Evolutionary conservation across 2,888 invertebrate species (phyloP).

Genomic region (Volucella zonaria): DNA sequence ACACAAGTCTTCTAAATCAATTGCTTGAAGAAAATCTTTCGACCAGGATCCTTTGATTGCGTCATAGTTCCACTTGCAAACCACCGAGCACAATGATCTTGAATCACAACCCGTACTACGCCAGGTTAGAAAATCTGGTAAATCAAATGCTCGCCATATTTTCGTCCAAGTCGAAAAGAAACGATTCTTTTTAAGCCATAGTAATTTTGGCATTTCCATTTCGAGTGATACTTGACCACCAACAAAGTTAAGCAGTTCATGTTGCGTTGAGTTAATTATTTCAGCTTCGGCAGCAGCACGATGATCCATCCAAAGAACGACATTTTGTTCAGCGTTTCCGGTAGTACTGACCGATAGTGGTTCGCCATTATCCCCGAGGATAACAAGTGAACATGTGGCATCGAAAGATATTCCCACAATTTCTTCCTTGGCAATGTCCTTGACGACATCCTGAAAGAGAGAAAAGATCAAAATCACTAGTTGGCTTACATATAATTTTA

Average conservation of each 20-base stretch:
- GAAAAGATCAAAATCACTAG: not conserved
- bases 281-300: constrained; percentile 91
- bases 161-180: constrained; percentile 86
- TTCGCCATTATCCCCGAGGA: constrained; percentile 87
- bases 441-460: constrained; percentile 85
- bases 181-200: constrained; percentile 94
- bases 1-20: constrained; percentile 90
- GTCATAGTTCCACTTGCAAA: constrained; percentile 97
- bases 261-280: constrained; percentile 89
- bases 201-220: constrained; percentile 97
- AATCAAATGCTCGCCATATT: constrained; percentile 91
- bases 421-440: constrained; percentile 83
- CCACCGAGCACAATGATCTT: constrained; percentile 94
- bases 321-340: constrained; percentile 88
- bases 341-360: constrained; percentile 89
- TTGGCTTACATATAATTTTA: not conserved
- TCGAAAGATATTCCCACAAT: constrained; percentile 96
- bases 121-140: constrained; percentile 97
- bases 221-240: constrained; percentile 97
- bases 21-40: constrained; percentile 86
- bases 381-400: constrained; percentile 96
- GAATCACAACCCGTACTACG: constrained; percentile 90
- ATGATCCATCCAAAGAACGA: constrained; percentile 97
- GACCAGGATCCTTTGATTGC: constrained; percentile 89
- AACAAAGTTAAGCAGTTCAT: constrained; percentile 91